Base-by-base conservation (phyloP, 2,888 invertebrate species). In the Pyrgus malvae region DNA sequence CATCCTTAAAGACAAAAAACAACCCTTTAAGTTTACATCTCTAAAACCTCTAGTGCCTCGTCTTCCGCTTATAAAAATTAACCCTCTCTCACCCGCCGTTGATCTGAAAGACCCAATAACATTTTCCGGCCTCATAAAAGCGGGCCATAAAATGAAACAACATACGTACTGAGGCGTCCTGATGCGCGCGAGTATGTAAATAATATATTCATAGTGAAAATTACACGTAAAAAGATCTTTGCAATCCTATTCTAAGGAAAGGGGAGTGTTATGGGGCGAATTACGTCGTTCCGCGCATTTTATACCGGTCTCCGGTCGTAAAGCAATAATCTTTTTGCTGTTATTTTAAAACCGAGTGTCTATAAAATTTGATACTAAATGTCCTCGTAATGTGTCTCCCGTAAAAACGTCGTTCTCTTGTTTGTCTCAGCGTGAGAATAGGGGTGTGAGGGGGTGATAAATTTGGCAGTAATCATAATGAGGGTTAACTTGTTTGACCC, bases 171-270 rank as follows among this genome's bases (percentile, higher is more conserved):
- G 61, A 59, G 51, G 38, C 53, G 53, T 38, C 60, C 59, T 61
- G 61, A 60, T 51, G 53, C 53, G 53, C 53, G 56, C 50, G 60
- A 59, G 61, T 54, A 45, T 61, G 59, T 59, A 59, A 61, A 63
- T 66, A 62, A 68, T 68, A 62, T 66, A 66, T 67, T 64, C 69
- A 66, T 64, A 62, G 68, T 63, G 61, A 66, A 65, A 68, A 68
- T 68, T 64, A 64, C 67, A 64, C 61, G 64, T 61, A 57, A 57
- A 63, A 61, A 59, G 48, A 54, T 58, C 56, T 57, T 55, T 27
- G 59, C 61, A 55, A 53, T 60, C 48, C 49, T 56, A 60, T 46
- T 46, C 41, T 14, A 11, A 45, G 46, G 58, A 56, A 59, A 63
- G 63, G 65, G 60, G 56, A 57, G 33, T 40, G 48, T 61, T 59